Conservation (phyloP, 2,888 invertebrate species). For the Orthosia cruda region DNA sequence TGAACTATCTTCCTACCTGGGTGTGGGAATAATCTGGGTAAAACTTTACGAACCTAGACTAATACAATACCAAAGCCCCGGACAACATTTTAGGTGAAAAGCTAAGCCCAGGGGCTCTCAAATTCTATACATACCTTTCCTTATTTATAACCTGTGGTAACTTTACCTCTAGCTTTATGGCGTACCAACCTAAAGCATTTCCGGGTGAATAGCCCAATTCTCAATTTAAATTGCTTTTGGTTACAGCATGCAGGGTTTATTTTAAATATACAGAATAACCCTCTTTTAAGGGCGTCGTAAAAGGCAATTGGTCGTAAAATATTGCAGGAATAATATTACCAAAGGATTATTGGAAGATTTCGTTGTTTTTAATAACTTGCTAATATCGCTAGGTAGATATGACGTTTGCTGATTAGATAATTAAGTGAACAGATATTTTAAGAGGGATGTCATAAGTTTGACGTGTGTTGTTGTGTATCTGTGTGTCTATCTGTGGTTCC, state of each 20-base stretch:
- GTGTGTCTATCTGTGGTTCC: too few species aligned
- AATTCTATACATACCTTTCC: background rate
- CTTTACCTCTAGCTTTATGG: background rate
- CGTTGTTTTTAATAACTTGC: background rate
- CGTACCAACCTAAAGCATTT: conserved; percentile 1
- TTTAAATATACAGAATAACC: conserved; percentile 1
- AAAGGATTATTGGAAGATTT: too few species aligned
- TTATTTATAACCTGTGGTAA: background rate
- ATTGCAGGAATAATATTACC: too few species aligned
- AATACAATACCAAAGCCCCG: background rate
- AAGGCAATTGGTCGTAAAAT: background rate
- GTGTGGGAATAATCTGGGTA: too few species aligned
- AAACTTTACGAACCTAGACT: background rate
- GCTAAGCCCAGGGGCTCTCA: background rate
- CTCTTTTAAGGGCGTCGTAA: background rate
- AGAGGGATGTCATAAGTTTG: too few species aligned
- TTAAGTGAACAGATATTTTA: too few species aligned
- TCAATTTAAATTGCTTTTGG: conserved; percentile 42
- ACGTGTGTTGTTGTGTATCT: too few species aligned
- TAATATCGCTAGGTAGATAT: background rate
- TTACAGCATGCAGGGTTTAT: conserved; percentile 24
- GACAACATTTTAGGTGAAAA: background rate
- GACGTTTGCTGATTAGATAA: too few species aligned
- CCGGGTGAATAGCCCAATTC: conserved; percentile 28
- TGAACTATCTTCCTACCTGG: too few species aligned